Conservation (phyloP, 1,140 invertebrate genomes). For the Drosophila serrata region DNA sequence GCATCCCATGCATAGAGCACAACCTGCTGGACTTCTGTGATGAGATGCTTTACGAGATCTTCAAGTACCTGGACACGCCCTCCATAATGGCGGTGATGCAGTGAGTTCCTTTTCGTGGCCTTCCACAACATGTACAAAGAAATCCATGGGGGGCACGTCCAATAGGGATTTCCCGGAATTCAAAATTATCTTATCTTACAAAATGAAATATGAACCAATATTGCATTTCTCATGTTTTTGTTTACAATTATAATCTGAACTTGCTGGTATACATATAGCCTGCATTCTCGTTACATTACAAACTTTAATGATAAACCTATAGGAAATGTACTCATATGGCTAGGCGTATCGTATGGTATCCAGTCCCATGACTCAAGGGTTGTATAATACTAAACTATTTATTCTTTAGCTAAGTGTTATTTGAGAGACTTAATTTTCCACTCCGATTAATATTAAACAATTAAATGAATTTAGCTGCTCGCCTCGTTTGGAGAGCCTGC, state of each 20-base stretch:
- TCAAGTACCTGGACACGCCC: conserved; percentile 86
- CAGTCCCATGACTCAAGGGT: conserved; percentile 1
- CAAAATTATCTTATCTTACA: neutral
- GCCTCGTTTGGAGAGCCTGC: conserved; percentile 85
- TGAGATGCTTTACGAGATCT: conserved; percentile 86
- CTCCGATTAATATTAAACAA: neutral
- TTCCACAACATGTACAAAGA: neutral
- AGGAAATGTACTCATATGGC: neutral
- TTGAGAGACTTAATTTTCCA: no score
- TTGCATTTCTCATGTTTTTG: neutral
- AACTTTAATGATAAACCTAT: neutral
- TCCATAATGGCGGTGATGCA: conserved; percentile 86
- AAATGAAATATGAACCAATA: neutral
- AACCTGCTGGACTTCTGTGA: conserved; percentile 85
- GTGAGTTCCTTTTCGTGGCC: conserved; percentile 71
- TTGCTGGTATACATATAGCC: neutral
- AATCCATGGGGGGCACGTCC: neutral
- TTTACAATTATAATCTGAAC: neutral
- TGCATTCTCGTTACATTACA: neutral
- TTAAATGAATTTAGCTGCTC: conserved; percentile 85
- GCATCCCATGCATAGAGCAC: conserved; percentile 3
- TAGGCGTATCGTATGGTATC: neutral
- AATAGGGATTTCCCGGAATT: neutral
- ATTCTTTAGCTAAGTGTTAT: neutral
- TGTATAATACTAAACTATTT: neutral